Base-by-base conservation (phyloP, 2,888 invertebrate species). In the Phanerotoma sp. region DNA sequence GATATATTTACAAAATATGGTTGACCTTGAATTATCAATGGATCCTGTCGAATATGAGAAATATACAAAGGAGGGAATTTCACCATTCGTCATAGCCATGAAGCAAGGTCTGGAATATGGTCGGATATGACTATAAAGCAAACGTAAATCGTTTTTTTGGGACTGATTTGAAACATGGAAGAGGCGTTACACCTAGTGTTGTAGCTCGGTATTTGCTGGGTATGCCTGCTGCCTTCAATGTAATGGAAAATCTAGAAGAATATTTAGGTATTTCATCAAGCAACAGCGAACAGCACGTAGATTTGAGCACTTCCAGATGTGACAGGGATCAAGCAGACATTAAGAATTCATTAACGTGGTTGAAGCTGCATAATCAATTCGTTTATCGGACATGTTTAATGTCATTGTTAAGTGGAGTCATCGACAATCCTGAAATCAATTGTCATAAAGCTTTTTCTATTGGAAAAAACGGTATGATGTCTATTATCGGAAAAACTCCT, bases 251-350 rank as follows among this genome's bases (percentile, higher is more conserved):
- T 57, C 65, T 70, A 33, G 67, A 73, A 67, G 63, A 61, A 65
- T 33, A 71, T 40, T 66, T 65, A 64, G 66, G 71, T 64, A 65
- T 69, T 61, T 48, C 58, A 48, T 65, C 71, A 62, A 68, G 66
- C 57, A 66, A 67, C 16, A 65, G 65, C 3, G 72, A 74, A 2
- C 74, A 75, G 62, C 72, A 76, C 66, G 69, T 74, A 37, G 73
- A 74, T 68, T 66, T 70, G 44, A 71, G 72, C 58, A 67, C 71
- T 66, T 71, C 71, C 50, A 61, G 72, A 58, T 57, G 72, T 56
- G 68, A 69, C 47, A 69, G 59, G 66, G 68, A 72, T 64, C 40
- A 49, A 56, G 41, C 56, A 61, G 68, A 68, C 50, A 49, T 68
- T 13, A 32, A 51, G 58, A 74, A 56, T 62, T 65, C 75, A 61